Percentiles rank a stretch among this genome's conserved stretches.
phyloP scores from a whole-genome alignment of 2,888 invertebrate genomes.

The Gymnoscelis rufifasciata region DNA sequence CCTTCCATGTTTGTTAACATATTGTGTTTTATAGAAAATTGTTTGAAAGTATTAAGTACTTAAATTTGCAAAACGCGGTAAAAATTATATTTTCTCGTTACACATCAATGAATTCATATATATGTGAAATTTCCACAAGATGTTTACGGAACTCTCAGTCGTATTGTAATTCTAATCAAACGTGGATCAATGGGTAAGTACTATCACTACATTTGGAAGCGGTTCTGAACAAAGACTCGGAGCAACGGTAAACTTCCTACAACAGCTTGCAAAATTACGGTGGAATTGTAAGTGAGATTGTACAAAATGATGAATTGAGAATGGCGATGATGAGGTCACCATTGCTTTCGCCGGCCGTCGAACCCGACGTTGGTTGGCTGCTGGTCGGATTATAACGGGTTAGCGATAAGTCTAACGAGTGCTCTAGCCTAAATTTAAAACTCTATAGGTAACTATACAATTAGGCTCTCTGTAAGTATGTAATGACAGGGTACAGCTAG shows the following conservation, averaged over 20 bases:
- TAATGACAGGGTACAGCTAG: slow-evolving; percentile 23
- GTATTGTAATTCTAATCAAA: slow-evolving; percentile 15
- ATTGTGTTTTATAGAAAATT: too few species aligned
- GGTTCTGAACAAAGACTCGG: slow-evolving; percentile 11
- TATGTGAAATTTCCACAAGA: too few species aligned
- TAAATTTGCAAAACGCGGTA: too few species aligned
- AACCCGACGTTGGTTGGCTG: slow-evolving; percentile 60
- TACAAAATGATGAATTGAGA: slow-evolving; percentile 70
- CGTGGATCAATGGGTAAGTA: slow-evolving; percentile 6
- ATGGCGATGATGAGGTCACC: slow-evolving; percentile 65
- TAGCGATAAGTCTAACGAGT: slow-evolving; percentile 41
- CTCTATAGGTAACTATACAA: slow-evolving; percentile 32
- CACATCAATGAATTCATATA: too few species aligned
- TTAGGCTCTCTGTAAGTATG: slow-evolving; percentile 32
- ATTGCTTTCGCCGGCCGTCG: slow-evolving; percentile 70
- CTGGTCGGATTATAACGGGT: slow-evolving; percentile 65
- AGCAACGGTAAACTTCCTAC: slow-evolving; percentile 32
- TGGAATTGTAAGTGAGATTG: slow-evolving; percentile 46
- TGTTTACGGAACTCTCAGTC: slow-evolving; percentile 5
- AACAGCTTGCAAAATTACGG: slow-evolving; percentile 36
- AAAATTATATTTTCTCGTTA: too few species aligned
- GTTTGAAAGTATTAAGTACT: too few species aligned
- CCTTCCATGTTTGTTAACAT: too few species aligned
- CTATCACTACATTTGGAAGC: slow-evolving; percentile 13
- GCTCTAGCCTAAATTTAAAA: slow-evolving; percentile 42